Evolutionary conservation across 2,888 invertebrate species (phyloP), one percentile per base, ranked within the genome.

Genomic region (Coecobrya sp.): DNA sequence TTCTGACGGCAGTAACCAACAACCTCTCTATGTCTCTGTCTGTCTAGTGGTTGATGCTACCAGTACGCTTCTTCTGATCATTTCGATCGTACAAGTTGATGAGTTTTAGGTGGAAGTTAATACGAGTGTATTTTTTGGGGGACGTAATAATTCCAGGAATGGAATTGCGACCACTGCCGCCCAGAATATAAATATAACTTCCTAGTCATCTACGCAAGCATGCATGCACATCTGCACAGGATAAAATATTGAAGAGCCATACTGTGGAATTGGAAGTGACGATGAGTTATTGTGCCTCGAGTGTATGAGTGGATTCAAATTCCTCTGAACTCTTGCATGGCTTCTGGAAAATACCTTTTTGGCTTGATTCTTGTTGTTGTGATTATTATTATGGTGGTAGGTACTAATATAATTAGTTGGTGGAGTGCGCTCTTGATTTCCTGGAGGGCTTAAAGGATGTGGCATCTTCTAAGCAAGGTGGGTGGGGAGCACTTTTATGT

Each of bases 371-470:
- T 68, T 91, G 86, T 90, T 90, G 76, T 86, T 79, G 52, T 87
- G 82, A 62, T 82, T 82, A 62, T 82, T 82, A 62, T 82, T 81
- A 81, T 81, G 81, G 81, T 59, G 30, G 42, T 81, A 45, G 68
- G 8, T 82, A 88, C 49, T 92, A 92, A 88, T 88, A 88, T 85
- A 88, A 92, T 88, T 92, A 88, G 92, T 88, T 92, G 84, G 73
- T 88, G 88, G 92, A 92, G 87, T 91, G 87, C 65, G 92, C 76
- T 87, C 84, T 92, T 84, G 88, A 92, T 92, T 88, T 92, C 88
- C 87, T 92, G 87, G 62, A 92, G 92, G 88, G 92, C 76, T 92
- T 84, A 84, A 91, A 92, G 84, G 92, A 92, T 92, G 92, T 92
- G 92, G 92, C 87, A 88, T 92, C 88, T 92, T 62, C 87, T 92